Base-by-base conservation (phyloP, 2,113 vertebrate species). In the Takifugu bimaculatus region DNA sequence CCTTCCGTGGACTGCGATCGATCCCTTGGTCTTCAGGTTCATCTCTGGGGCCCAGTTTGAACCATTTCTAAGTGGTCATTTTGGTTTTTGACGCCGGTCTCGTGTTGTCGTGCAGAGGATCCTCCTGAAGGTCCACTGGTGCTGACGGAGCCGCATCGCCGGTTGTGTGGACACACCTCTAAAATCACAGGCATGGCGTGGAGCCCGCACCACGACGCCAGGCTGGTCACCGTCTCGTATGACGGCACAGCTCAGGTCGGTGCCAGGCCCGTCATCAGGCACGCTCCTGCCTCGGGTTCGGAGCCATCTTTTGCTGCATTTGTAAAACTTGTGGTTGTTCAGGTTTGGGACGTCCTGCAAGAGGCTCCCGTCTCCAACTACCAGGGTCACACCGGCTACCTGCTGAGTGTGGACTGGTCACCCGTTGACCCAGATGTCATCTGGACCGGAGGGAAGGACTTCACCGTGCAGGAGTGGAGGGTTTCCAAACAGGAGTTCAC, bases 361-460 rank as follows among this genome's bases (percentile, higher is more conserved):
- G 95, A 96, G 61, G 91, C 93, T 20, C 89, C 94, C 0, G 61
- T 98, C 11, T 88, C 85, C 68, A 99, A 99, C 85, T 98, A 97
- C 83, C 91, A 96, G 13, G 95, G 95, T 45, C 97, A 99, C 54
- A 74, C 80, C 1, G 94, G 94, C 3, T 90, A 93, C 13, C 87
- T 98, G 42, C 90, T 99, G 10, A 92, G 92, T 2, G 93, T 95
- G 4, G 93, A 92, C 1, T 99, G 97, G 97, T 98, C 95, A 0
- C 93, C 94, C 0, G 81, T 95, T 32, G 93, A 99, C 14, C 80
- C 94, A 0, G 94, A 98, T 13, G 72, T 85, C 75, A 62, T 99
- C 77, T 99, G 94, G 84, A 97, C 95, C 0, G 97, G 96, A 62
- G 97, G 92, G 13, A 95, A 96, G 81, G 97, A 99, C 82, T 99